Evolutionary conservation across 2,888 invertebrate genomes (phyloP), one percentile per base, ranked within the genome.

Genomic region (Sphaerophoria taeniata): DNA sequence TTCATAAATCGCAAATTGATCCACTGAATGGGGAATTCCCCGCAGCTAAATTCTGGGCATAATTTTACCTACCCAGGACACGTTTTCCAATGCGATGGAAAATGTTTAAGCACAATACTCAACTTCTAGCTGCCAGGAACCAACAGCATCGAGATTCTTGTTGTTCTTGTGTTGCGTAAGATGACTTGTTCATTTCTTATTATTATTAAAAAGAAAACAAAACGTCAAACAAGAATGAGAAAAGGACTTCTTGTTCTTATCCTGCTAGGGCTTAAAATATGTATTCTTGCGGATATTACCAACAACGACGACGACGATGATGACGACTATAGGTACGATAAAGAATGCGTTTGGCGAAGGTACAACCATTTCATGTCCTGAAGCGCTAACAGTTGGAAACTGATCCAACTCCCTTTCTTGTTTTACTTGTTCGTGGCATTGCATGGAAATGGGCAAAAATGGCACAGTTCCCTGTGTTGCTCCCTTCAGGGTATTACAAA

Each of bases 1-100:
- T 72, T 24, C 24, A 24, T 24, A 67, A 72, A 72, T 60, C 67
- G n/a, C 55, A 61, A 82, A 82, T 69, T 55, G 47, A 73, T 63
- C 82, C 78, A 72, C 69, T 77, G 61, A 76, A 67, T 56, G 24
- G 6, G 43, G 43, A 36, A 73, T 63, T 51, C 73, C 78, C 81
- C 55, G 49, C 11, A 51, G 82, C 56, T 16, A 58, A 45, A 53
- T 34, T 67, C 39, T 24, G 6, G 36, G 43, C 33, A 9, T 43
- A 6, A n/a, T n/a, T n/a, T 39, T 7, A 1, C 9, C 39, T 6
- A 43, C 14, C 36, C 34, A 67, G 76, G 58, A 71, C 56, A 58
- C 43, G 56, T 71, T 36, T 58, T 36, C 47, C 61, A 36, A 72
- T 49, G 33, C 60, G 36, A 61, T 53, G 73, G 45, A 61, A 53